These are phyloP conservation scores for Amphimallon solstitiale DNA, from an alignment of 2,888 invertebrate genomes.

Conservation along the genomic window DNA sequence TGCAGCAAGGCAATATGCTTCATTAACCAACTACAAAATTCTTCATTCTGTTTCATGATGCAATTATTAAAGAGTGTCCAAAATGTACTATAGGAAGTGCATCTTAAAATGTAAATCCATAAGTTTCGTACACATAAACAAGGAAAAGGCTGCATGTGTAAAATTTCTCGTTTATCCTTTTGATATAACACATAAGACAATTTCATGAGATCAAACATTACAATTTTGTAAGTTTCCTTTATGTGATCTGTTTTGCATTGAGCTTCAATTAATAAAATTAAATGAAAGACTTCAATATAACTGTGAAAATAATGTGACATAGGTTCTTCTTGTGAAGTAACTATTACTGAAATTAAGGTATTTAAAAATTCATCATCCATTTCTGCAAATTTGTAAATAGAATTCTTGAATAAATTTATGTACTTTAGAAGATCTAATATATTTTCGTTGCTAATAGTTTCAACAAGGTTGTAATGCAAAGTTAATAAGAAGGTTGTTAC, in stretches of 20 bases:
- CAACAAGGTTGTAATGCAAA: slow-evolving; percentile 31
- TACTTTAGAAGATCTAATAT: slow-evolving; percentile 17
- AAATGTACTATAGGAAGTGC: slow-evolving; percentile 48
- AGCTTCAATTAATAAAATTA: slow-evolving; percentile 37
- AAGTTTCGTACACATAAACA: slow-evolving; percentile 55
- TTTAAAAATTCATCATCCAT: slow-evolving; percentile 37
- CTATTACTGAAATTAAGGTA: slow-evolving; percentile 36
- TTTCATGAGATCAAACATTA: slow-evolving; percentile 52
- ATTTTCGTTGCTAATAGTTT: slow-evolving; percentile 4
- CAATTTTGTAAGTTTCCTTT: slow-evolving; percentile 42
- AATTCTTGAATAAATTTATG: slow-evolving; percentile 37
- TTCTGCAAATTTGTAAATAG: slow-evolving; percentile 41
- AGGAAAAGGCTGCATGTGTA: slow-evolving; percentile 43
- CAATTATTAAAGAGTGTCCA: slow-evolving; percentile 56
- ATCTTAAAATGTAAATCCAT: slow-evolving; percentile 55
- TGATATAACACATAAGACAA: slow-evolving; percentile 49
- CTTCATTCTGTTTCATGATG: slow-evolving; percentile 49
- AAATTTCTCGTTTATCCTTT: slow-evolving; percentile 37
- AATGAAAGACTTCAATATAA: slow-evolving; percentile 43
- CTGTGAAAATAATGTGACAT: slow-evolving; percentile 46
- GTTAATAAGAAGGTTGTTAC: slow-evolving; percentile 41
- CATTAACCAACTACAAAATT: slow-evolving; percentile 53
- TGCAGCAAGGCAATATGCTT: slow-evolving; percentile 51
- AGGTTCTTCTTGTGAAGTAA: slow-evolving; percentile 37
- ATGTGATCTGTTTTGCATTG: slow-evolving; percentile 22